These are phyloP conservation scores for Dreissena polymorpha DNA, from an alignment of 1,140 invertebrate species.

Conservation along the genomic window DNA sequence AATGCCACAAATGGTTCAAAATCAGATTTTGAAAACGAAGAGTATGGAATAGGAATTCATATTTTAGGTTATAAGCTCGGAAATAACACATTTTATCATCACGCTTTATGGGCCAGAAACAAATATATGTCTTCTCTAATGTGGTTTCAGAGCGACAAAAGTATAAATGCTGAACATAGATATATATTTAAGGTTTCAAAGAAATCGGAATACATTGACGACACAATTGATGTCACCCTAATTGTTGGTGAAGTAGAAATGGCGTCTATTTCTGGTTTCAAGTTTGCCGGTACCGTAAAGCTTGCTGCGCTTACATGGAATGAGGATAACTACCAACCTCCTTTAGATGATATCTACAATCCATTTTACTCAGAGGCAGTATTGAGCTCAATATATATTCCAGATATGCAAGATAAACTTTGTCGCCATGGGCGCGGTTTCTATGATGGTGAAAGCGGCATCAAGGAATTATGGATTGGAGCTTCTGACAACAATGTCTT, in stretches of 20 bases:
- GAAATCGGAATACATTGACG: slow-evolving; percentile 15
- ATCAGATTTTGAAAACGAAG: slow-evolving; percentile 27
- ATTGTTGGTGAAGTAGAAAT: slow-evolving; percentile 35
- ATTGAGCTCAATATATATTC: slow-evolving; percentile 5
- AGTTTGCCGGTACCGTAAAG: slow-evolving; percentile 32
- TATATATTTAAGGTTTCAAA: slow-evolving; percentile 14
- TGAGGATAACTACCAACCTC: slow-evolving; percentile 28
- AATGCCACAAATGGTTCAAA: neutral
- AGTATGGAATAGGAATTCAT: slow-evolving; percentile 39
- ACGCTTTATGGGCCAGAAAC: slow-evolving; percentile 30
- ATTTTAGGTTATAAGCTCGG: slow-evolving; percentile 20
- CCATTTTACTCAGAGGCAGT: slow-evolving; percentile 33
- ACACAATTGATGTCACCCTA: slow-evolving; percentile 23
- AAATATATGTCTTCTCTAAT: slow-evolving; percentile 2
- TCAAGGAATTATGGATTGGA: slow-evolving; percentile 43
- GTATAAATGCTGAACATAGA: neutral
- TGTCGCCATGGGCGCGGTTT: slow-evolving; percentile 28
- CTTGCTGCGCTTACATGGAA: slow-evolving; percentile 17
- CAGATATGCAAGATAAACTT: slow-evolving; percentile 15
- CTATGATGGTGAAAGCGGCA: slow-evolving; percentile 38
- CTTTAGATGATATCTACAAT: slow-evolving; percentile 17
- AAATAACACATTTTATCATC: slow-evolving; percentile 18
- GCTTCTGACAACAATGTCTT: slow-evolving; percentile 16
- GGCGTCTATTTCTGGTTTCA: slow-evolving; percentile 6
- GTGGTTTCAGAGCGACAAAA: slow-evolving; percentile 14